Evolutionary conservation across 2,797 vertebrate species (phyloP).

Genomic region (Picus viridis): DNA sequence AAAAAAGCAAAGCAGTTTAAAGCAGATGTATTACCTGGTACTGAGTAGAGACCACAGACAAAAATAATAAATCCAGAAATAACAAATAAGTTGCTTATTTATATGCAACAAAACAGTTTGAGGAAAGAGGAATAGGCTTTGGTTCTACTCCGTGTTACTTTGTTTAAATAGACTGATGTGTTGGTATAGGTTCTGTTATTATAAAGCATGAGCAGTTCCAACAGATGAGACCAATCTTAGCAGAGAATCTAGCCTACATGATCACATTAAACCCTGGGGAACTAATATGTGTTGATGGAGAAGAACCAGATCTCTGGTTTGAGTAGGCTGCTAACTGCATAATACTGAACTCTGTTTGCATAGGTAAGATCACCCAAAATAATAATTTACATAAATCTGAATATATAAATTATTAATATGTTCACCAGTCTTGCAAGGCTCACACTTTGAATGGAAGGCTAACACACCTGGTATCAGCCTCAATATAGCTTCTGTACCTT

Average conservation of each 20-base stretch:
- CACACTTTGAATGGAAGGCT: accelerated
- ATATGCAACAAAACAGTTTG: constrained; percentile 1
- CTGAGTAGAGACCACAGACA: not conserved
- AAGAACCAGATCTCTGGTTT: not conserved
- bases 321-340: not conserved
- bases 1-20: not conserved
- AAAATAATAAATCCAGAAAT: constrained; percentile 53
- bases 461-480: not conserved
- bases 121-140: not conserved
- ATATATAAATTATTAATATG: not conserved
- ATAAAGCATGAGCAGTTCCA: not conserved
- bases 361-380: not conserved
- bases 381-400: not conserved
- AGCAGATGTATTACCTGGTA: not conserved
- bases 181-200: not conserved
- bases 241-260: not conserved
- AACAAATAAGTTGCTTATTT: constrained; percentile 36
- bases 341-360: not conserved
- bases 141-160: not conserved
- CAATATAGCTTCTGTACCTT: not conserved
- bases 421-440: not conserved
- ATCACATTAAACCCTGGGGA: not conserved
- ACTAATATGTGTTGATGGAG: not conserved
- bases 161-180: not conserved
- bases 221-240: not conserved